Evolutionary conservation across 2,113 vertebrate genomes (phyloP).

Genomic region (Riparia riparia): DNA sequence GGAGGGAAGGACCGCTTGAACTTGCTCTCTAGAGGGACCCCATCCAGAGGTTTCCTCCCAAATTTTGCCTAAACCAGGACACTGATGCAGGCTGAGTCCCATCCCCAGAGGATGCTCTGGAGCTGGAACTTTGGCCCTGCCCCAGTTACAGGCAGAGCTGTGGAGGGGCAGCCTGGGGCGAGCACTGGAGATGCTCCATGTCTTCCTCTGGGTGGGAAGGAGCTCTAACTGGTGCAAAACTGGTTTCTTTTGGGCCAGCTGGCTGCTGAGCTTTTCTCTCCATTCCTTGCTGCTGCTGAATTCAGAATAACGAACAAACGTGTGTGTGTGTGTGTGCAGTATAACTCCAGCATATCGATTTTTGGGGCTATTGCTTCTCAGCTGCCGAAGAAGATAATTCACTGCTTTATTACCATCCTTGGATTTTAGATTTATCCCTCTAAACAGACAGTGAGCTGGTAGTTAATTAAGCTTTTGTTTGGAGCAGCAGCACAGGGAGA

Average conservation of each 20-base stretch:
- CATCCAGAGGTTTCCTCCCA: not conserved
- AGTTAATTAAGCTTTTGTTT: slow-evolving; percentile 68
- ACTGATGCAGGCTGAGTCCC: not conserved
- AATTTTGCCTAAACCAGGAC: not conserved
- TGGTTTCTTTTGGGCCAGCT: not conserved
- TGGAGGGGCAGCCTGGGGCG: not conserved
- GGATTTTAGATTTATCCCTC: slow-evolving; percentile 59
- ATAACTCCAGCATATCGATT: slow-evolving; percentile 43
- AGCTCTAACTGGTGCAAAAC: not conserved
- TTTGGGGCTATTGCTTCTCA: not conserved
- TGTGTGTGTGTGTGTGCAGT: not conserved
- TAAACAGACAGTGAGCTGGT: slow-evolving; percentile 21
- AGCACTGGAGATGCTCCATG: fast-evolving
- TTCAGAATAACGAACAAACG: not conserved
- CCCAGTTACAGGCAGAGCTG: fast-evolving
- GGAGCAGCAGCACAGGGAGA: not conserved
- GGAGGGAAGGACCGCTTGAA: fast-evolving
- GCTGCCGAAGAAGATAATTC: slow-evolving; percentile 21
- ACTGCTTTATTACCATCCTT: slow-evolving; percentile 50
- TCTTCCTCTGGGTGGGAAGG: not conserved
- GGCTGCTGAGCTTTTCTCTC: not conserved
- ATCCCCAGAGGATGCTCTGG: not conserved
- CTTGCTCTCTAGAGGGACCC: not conserved
- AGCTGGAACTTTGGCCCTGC: not conserved
- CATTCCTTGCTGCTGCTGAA: not conserved